Evolutionary conservation across 2,888 invertebrate genomes (phyloP), one percentile per base, ranked within the genome.

Genomic region (Acrobasis consociella): DNA sequence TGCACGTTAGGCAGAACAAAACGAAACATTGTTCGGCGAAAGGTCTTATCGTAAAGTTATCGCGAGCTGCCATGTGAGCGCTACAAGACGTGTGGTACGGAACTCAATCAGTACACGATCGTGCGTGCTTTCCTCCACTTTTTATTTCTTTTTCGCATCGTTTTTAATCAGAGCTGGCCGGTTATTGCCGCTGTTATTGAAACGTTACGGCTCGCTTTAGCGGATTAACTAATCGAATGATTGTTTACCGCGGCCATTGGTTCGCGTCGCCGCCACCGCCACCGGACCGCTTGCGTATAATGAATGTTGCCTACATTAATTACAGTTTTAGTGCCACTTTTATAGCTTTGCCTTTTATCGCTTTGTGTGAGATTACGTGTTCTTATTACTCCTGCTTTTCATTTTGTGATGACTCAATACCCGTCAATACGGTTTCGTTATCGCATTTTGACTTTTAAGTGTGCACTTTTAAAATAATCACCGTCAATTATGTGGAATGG

Each of bases 261-360:
- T 81, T 83, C 76, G 75, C 75, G 75, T 81, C 74, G 77, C 76
- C 78, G 77, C 76, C 80, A 80, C 73, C 80, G 77, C 46, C 46
- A n/a, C 46, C 46, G 46, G 46, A 46, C 79, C 79, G 76, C 80
- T 78, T 79, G 82, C 83, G 84, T 85, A 82, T 86, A 88, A 89
- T 86, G 84, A 85, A 86, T 78, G 83, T 80, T 78, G 76, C 80
- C 78, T 79, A 85, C 88, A 87, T 88, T 91, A 88, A 91, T 91
- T 91, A 90, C 85, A 75, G 77, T 80, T 89, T 89, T 85, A 89
- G 80, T 88, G 73, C 86, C 73, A 79, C 69, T 84, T 91, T 91
- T 89, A 91, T 83, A 74, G 79, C 77, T 81, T 72, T 74, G 73
- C 78, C 79, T 86, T 61, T 89, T 89, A 89, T 88, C 85, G 87